phyloP scores from a whole-genome alignment of 2,888 invertebrate species.

The Drosophila flavopinicola region DNA sequence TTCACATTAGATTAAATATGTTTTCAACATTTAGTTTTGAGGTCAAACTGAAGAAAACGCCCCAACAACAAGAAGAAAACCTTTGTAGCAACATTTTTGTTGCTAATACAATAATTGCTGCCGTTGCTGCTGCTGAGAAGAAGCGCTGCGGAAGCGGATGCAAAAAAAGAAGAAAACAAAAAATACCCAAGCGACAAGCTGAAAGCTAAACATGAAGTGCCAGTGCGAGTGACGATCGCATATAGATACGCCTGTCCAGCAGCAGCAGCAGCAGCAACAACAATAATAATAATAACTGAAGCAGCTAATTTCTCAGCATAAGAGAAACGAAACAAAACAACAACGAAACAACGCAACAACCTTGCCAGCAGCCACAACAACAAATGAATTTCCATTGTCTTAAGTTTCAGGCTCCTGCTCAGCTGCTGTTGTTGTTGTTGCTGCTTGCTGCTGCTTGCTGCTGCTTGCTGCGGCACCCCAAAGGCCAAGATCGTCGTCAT shows the following conservation, averaged over 20 bases:
- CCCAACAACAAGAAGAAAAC: slow-evolving; percentile 28
- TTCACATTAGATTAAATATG: slow-evolving; percentile 79
- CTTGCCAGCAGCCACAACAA: slow-evolving; percentile 74
- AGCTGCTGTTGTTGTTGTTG: too few relatives aligned
- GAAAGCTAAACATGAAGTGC: slow-evolving; percentile 75
- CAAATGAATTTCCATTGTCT: slow-evolving; percentile 77
- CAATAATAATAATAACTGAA: slow-evolving; percentile 73
- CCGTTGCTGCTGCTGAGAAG: slow-evolving; percentile 42
- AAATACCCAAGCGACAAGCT: slow-evolving; percentile 55
- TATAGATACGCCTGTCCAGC: slow-evolving; percentile 68
- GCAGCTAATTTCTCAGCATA: slow-evolving; percentile 79
- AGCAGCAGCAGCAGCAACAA: slow-evolving; percentile 35
- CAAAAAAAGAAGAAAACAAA: slow-evolving; percentile 56
- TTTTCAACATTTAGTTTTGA: slow-evolving; percentile 72
- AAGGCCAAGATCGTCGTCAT: slow-evolving; percentile 81
- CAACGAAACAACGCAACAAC: slow-evolving; percentile 54
- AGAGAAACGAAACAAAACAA: slow-evolving; percentile 44
- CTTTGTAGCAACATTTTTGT: slow-evolving; percentile 58
- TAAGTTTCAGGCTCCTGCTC: slow-evolving; percentile 71
- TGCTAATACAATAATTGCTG: slow-evolving; percentile 74
- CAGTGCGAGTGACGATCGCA: slow-evolving; percentile 72
- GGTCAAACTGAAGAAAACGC: slow-evolving; percentile 68
- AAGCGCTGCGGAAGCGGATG: slow-evolving; percentile 73
- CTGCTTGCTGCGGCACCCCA: slow-evolving; percentile 60
- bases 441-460: slow-evolving; percentile 30